Evolutionary conservation across 1,140 invertebrate species (phyloP).

Genomic region (Drosophila chauvacae): DNA sequence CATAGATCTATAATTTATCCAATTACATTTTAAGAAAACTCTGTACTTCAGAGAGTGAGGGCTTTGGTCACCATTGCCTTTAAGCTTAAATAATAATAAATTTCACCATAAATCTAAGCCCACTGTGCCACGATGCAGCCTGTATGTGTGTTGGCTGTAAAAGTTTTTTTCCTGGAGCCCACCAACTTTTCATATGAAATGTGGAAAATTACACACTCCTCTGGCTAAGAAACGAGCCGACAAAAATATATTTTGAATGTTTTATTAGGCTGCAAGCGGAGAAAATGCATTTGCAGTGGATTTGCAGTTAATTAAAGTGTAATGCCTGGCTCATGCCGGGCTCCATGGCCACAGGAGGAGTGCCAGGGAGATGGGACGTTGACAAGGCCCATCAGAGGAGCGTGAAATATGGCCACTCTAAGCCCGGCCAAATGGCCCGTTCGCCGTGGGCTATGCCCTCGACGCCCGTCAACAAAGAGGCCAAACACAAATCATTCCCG

Average conservation of each 20-base stretch:
- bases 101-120: background rate
- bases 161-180: slow-evolving; percentile 51
- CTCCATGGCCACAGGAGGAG: background rate
- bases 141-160: slow-evolving; percentile 20
- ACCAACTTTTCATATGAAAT: slow-evolving; percentile 69
- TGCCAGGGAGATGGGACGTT: slow-evolving; percentile 9
- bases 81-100: too few relatives aligned
- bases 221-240: slow-evolving; percentile 56
- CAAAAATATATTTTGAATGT: slow-evolving; percentile 72
- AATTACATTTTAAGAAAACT: too few relatives aligned
- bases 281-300: slow-evolving; percentile 55
- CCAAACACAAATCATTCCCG: slow-evolving; percentile 53
- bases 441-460: slow-evolving; percentile 38
- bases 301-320: slow-evolving; percentile 68
- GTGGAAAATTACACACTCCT: slow-evolving; percentile 65
- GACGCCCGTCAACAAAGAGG: slow-evolving; percentile 50
- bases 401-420: slow-evolving; percentile 64
- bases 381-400: slow-evolving; percentile 68
- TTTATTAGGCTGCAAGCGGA: slow-evolving; percentile 55
- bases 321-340: slow-evolving; percentile 36
- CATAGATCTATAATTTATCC: too few relatives aligned
- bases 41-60: too few relatives aligned
- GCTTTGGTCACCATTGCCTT: too few relatives aligned
- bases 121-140: slow-evolving; percentile 37
- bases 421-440: slow-evolving; percentile 55